Evolutionary conservation across 2,888 invertebrate species (phyloP), one percentile per base, ranked within the genome.

Genomic region (Cantharis flavilabris): DNA sequence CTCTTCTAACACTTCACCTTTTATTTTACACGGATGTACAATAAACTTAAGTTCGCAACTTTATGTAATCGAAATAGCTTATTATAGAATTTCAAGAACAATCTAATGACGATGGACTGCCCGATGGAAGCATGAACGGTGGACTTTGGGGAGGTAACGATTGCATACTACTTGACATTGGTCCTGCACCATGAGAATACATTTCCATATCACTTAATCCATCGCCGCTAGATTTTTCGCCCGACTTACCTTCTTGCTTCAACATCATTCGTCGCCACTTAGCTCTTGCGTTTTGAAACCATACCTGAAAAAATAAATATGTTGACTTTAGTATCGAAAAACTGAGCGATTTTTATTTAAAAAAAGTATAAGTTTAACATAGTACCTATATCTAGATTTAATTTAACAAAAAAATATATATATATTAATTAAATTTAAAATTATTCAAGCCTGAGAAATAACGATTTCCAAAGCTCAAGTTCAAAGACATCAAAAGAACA

Each of bases 201-300:
- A 92, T 89, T 84, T 93, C 92, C 90, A 92, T 89, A 86, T 92
- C 92, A 76, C 88, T 88, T 84, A 93, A 87, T 72, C 92, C 92
- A 82, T 92, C 92, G n/a, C 90, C 89, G 11, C 90, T 89, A 85
- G 94, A 94, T 85, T 94, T 94, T 83, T 91, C 90, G 81, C 92
- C 91, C 63, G 88, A 87, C 85, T 94, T 94, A 87, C 93, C 93
- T 86, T 95, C 95, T 86, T 95, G 94, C 86, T 95, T 94, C 83
- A 94, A 90, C 88, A 96, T 93, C 92, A 96, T 95, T 82, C 97
- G 93, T 84, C 97, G 93, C 94, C 96, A 97, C 90, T 97, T 97
- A 82, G 97, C 97, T 62, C 97, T 91, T 28, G 97, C 97, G 88
- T 97, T 97, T 90, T 97, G 97, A 90, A 97, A 97, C 97, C 97